Conservation (phyloP, 1,140 invertebrate species). For the Drosophila baimaii region DNA sequence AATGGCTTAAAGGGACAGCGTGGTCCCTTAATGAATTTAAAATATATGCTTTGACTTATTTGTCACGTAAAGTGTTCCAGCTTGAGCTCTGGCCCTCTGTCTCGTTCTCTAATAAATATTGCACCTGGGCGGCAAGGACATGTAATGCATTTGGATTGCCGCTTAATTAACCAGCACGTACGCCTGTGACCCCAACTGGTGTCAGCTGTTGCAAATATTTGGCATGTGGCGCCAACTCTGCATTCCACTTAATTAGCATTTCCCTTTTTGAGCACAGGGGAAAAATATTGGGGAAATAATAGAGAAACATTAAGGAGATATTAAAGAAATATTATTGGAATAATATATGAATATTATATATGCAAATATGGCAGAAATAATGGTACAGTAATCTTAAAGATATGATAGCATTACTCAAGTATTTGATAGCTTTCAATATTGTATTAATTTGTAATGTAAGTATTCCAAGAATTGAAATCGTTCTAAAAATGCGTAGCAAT, state of each 20-base stretch:
- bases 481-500: too few species aligned
- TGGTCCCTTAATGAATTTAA: background rate
- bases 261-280: constrained; percentile 1
- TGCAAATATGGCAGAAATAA: too few species aligned
- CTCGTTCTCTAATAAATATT: background rate
- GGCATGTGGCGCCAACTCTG: constrained; percentile 51
- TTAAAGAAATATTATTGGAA: background rate
- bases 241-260: constrained; percentile 50
- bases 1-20: background rate
- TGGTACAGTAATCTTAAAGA: too few species aligned
- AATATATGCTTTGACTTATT: background rate
- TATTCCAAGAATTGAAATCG: too few species aligned
- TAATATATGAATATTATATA: too few species aligned
- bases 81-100: background rate
- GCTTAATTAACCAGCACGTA: constrained; percentile 71
- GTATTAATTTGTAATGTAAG: too few species aligned
- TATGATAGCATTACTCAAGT: too few species aligned
- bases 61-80: constrained; percentile 39
- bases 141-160: constrained; percentile 61
- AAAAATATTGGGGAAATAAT: background rate
- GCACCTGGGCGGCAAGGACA: constrained; percentile 43
- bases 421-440: too few species aligned
- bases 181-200: constrained; percentile 30
- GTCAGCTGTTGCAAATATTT: constrained; percentile 68
- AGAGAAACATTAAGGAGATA: background rate